Percentiles rank a stretch among this genome's conserved stretches.
These are phyloP conservation scores for Chirona hameri DNA, from an alignment of 2,888 invertebrate species.

Conservation along the genomic window DNA sequence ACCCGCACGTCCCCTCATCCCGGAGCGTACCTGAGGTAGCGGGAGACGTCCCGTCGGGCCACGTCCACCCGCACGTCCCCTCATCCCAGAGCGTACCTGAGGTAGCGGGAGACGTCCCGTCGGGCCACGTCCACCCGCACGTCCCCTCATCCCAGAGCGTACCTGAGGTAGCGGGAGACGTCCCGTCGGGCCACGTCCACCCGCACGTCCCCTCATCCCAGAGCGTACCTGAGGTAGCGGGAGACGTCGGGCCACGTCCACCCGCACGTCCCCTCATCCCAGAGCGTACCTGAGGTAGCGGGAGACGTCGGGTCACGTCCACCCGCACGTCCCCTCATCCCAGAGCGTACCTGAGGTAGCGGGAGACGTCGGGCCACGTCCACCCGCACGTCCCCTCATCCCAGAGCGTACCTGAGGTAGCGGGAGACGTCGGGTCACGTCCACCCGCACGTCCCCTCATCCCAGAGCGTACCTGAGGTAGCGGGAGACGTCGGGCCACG, in stretches of 20 bases:
- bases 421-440: slow-evolving; percentile 97
- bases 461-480: slow-evolving; percentile 55
- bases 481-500: slow-evolving; percentile 95
- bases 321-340: no score
- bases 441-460: slow-evolving; percentile 94
- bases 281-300: slow-evolving; percentile 58
- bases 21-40: slow-evolving; percentile 58
- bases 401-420: slow-evolving; percentile 54
- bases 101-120: slow-evolving; percentile 88
- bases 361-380: slow-evolving; percentile 98
- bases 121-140: slow-evolving; percentile 98
- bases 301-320: slow-evolving; percentile 97
- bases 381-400: slow-evolving; percentile 91
- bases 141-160: no score
- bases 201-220: no score
- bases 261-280: no score
- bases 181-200: slow-evolving; percentile 97
- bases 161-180: slow-evolving; percentile 72
- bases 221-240: slow-evolving; percentile 57
- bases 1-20: no score
- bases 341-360: slow-evolving; percentile 58
- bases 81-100: no score
- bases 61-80: slow-evolving; percentile 96
- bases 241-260: slow-evolving; percentile 99
- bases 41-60: slow-evolving; percentile 94